A percentile compares a stretch with the other conserved stretches of the same genome.
These are phyloP conservation scores for Tauraco erythrolophus DNA, from an alignment of 2,113 vertebrate species.

Conservation along the genomic window DNA sequence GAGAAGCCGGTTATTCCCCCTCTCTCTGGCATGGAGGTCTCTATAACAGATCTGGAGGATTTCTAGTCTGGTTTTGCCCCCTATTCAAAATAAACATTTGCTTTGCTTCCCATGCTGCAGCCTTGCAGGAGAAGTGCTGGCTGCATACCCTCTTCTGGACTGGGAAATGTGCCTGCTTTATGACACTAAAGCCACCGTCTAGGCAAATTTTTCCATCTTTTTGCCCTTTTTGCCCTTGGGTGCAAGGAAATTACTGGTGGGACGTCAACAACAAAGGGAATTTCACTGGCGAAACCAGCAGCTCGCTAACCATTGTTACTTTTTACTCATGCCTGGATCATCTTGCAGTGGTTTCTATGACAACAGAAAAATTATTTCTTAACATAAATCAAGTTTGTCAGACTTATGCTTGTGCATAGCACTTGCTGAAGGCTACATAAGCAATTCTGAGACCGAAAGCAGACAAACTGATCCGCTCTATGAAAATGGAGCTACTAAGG, in stretches of 20 bases:
- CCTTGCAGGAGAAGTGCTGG: background rate
- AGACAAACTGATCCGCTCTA: background rate
- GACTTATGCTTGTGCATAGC: slow-evolving; percentile 26
- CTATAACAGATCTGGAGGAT: background rate
- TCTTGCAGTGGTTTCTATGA: slow-evolving; percentile 65
- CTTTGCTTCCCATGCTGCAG: background rate
- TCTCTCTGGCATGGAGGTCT: background rate
- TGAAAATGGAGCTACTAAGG: background rate
- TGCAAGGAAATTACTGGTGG: background rate
- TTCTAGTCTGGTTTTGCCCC: background rate
- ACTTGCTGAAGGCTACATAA: slow-evolving; percentile 35
- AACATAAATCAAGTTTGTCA: slow-evolving; percentile 66
- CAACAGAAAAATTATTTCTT: slow-evolving; percentile 52
- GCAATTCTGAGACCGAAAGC: slow-evolving; percentile 9
- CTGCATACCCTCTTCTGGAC: background rate
- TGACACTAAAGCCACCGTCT: background rate
- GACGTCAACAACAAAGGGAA: background rate
- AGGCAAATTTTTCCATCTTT: background rate
- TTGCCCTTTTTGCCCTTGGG: background rate
- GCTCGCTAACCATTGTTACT: background rate
- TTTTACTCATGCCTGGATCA: slow-evolving; percentile 15
- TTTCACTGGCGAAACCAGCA: slow-evolving; percentile 10
- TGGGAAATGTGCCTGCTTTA: background rate
- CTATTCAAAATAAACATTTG: background rate
- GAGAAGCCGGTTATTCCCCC: background rate